phyloP scores from a whole-genome alignment of 2,797 vertebrate species.

The Erpetoichthys calabaricus region DNA sequence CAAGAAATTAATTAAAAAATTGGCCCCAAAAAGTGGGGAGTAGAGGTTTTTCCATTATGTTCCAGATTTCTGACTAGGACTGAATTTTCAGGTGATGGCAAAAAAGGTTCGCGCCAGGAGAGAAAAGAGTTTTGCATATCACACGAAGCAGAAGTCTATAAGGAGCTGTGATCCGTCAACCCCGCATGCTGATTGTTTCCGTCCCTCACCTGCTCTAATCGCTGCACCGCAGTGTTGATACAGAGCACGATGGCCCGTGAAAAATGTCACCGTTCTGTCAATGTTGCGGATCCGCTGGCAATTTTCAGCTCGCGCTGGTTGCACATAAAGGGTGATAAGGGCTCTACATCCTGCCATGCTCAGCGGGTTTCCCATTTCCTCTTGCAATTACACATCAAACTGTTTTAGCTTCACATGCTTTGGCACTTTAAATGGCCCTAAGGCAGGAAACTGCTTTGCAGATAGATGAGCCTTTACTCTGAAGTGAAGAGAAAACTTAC shows the following conservation, averaged over 20 bases:
- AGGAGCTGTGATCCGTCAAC: slow-evolving; percentile 37
- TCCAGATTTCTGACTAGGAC: slow-evolving; percentile 47
- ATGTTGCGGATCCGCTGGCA: slow-evolving; percentile 40
- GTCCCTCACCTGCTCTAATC: slow-evolving; percentile 42
- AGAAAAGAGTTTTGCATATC: slow-evolving; percentile 45
- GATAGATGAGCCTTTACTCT: slow-evolving; percentile 37
- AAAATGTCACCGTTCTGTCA: slow-evolving; percentile 45
- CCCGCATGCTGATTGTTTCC: slow-evolving; percentile 31
- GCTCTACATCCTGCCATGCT: slow-evolving; percentile 44
- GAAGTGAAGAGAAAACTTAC: slow-evolving; percentile 33
- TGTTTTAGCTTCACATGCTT: slow-evolving; percentile 50
- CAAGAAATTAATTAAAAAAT: slow-evolving; percentile 37
- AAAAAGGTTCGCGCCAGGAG: slow-evolving; percentile 31
- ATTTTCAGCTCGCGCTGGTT: slow-evolving; percentile 34
- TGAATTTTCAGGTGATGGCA: slow-evolving; percentile 46
- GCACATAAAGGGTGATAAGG: slow-evolving; percentile 45
- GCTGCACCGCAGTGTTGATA: slow-evolving; percentile 42
- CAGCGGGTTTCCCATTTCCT: slow-evolving; percentile 58
- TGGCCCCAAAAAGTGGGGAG: slow-evolving; percentile 17
- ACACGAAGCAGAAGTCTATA: slow-evolving; percentile 41
- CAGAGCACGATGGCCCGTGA: slow-evolving; percentile 46
- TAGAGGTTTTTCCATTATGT: slow-evolving; percentile 35
- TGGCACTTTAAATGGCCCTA: slow-evolving; percentile 41
- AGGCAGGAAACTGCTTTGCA: slow-evolving; percentile 42
- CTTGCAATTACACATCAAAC: slow-evolving; percentile 58